Percentiles rank a stretch among this genome's conserved stretches.
Conservation (phyloP, 2,797 vertebrate species). For the Propithecus deckenii region DNA sequence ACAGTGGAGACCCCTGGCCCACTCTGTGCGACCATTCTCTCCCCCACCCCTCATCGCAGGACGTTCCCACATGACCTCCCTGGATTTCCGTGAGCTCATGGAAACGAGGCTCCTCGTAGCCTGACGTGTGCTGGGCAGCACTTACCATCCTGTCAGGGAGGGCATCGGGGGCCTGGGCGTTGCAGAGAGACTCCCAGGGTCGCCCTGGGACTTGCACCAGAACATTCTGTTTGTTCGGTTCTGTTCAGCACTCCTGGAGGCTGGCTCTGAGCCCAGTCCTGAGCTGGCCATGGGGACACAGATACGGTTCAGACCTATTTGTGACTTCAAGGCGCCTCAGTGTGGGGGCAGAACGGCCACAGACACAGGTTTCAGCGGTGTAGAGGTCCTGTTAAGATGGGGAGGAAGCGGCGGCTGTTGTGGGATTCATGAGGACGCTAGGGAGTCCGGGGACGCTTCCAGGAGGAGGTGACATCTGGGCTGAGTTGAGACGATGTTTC, state of each 20-base stretch:
- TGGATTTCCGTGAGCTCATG: not conserved
- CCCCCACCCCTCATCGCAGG: fast-evolving
- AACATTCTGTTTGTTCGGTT: not conserved
- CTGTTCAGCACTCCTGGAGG: not conserved
- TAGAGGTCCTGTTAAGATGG: not conserved
- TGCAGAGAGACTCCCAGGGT: not conserved
- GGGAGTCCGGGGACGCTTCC: not conserved
- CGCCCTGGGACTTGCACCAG: not conserved
- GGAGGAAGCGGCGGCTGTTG: not conserved
- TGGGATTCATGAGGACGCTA: not conserved
- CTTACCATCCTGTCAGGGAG: not conserved
- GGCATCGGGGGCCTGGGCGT: not conserved
- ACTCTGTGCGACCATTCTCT: not conserved
- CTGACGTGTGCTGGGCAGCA: not conserved
- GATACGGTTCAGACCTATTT: not conserved
- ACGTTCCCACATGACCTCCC: not conserved
- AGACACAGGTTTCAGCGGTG: fast-evolving
- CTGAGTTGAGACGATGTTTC: not conserved
- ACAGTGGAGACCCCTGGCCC: not conserved
- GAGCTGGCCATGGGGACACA: not conserved
- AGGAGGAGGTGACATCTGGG: not conserved
- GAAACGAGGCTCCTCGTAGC: not conserved
- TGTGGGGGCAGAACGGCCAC: not conserved
- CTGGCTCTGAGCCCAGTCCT: not conserved
- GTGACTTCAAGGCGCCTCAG: not conserved